A percentile compares a stretch with the other conserved stretches of the same genome.
Conservation (phyloP, 1,140 invertebrate species). For the Monomorium pharaonis region DNA sequence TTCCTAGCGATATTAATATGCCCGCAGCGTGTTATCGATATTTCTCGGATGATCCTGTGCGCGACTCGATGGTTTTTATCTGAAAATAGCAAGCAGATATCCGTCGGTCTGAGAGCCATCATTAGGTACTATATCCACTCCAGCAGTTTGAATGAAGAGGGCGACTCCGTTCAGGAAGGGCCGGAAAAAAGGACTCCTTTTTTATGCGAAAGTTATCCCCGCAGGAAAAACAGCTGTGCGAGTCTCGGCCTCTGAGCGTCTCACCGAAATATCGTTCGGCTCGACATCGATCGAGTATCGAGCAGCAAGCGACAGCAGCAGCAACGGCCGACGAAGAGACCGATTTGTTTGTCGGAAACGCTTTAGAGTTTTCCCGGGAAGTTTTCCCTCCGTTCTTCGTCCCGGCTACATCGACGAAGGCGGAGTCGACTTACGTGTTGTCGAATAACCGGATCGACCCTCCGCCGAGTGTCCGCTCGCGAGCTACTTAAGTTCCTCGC, state of each 20-base stretch:
- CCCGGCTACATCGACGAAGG: slow-evolving; percentile 56
- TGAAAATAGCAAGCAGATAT: slow-evolving; percentile 30
- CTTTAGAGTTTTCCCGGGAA: slow-evolving; percentile 67
- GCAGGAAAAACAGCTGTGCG: slow-evolving; percentile 53
- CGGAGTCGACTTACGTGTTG: slow-evolving; percentile 71
- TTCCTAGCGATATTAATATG: slow-evolving; percentile 33
- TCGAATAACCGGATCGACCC: slow-evolving; percentile 75
- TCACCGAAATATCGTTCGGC: slow-evolving; percentile 14
- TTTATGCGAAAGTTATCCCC: slow-evolving; percentile 64
- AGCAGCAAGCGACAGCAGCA: slow-evolving; percentile 56
- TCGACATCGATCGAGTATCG: slow-evolving; percentile 69
- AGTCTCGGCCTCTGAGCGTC: slow-evolving; percentile 22
- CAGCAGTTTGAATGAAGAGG: slow-evolving; percentile 12
- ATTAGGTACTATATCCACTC: slow-evolving; percentile 28
- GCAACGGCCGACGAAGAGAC: slow-evolving; percentile 44
- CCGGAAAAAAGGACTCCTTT: background rate
- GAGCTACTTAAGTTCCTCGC: slow-evolving; percentile 68
- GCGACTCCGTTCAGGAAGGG: background rate
- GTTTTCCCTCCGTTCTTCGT: slow-evolving; percentile 61
- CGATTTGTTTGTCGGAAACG: slow-evolving; percentile 70
- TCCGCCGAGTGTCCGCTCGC: slow-evolving; percentile 53
- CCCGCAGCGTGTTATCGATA: slow-evolving; percentile 29
- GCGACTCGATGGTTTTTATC: slow-evolving; percentile 18
- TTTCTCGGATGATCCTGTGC: slow-evolving; percentile 22
- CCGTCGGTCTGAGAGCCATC: slow-evolving; percentile 22